phyloP scores from a whole-genome alignment of 1,140 invertebrate genomes.

The Hypsibius dujardini region DNA sequence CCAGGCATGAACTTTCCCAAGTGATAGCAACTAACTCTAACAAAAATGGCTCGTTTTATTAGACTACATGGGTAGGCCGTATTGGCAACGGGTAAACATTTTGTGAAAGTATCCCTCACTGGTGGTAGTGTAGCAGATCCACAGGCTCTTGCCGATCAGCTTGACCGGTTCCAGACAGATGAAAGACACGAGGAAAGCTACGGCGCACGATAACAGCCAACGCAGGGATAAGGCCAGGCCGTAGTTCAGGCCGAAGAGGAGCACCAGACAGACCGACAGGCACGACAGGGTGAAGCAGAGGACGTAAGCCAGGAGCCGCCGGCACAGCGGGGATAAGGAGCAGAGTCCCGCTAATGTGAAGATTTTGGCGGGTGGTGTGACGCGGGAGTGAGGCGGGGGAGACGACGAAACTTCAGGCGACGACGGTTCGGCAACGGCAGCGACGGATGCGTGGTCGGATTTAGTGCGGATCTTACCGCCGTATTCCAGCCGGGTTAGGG shows the following conservation, averaged over 20 bases:
- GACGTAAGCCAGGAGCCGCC: background rate
- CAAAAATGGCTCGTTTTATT: background rate
- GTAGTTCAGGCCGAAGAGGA: background rate
- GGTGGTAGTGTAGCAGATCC: background rate
- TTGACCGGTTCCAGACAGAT: background rate
- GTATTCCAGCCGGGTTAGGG: too few relatives aligned
- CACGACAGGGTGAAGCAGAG: conserved; percentile 5
- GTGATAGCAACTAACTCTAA: too few relatives aligned
- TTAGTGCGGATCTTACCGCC: too few relatives aligned
- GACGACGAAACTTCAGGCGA: too few relatives aligned
- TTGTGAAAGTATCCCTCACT: background rate
- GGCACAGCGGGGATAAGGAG: background rate
- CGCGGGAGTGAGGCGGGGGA: too few relatives aligned
- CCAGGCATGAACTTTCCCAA: too few relatives aligned
- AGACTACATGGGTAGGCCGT: background rate
- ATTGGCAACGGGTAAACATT: background rate
- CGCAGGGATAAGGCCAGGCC: background rate
- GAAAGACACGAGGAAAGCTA: conserved; percentile 2
- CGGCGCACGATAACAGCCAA: background rate
- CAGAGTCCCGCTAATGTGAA: too few relatives aligned
- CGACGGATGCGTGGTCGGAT: too few relatives aligned
- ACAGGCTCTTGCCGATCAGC: conserved; percentile 8
- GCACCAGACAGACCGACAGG: conserved; percentile 5
- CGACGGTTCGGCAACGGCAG: too few relatives aligned
- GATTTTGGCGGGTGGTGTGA: too few relatives aligned